Conservation (phyloP, 2,888 invertebrate species). For the Tipula unca region DNA sequence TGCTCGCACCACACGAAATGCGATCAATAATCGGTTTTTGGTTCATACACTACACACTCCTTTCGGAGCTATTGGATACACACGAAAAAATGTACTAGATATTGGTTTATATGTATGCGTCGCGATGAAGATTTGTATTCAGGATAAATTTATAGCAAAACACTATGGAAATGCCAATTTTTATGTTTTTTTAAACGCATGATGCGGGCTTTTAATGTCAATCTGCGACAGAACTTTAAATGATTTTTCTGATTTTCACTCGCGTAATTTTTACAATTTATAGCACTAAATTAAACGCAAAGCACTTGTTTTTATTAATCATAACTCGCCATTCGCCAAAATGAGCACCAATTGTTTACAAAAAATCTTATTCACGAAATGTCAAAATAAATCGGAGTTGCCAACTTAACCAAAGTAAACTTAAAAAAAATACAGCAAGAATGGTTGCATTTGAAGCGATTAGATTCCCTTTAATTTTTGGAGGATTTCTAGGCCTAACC, state of each 20-base stretch:
- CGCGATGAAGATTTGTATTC: background rate
- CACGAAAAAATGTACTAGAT: background rate
- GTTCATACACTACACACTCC: background rate
- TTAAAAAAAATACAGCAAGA: background rate
- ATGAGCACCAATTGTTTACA: slow-evolving; percentile 8
- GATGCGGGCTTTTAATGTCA: background rate
- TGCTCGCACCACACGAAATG: background rate
- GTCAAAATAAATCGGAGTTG: background rate
- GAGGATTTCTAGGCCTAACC: slow-evolving; percentile 19
- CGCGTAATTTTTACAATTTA: no score
- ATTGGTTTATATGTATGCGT: background rate
- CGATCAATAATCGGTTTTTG: background rate
- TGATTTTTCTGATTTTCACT: background rate
- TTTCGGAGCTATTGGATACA: background rate
- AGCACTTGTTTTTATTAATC: background rate
- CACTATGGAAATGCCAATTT: background rate
- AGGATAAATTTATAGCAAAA: background rate
- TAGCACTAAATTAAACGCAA: background rate
- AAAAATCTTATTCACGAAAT: background rate
- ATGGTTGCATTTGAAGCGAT: slow-evolving; percentile 24
- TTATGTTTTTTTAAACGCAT: background rate
- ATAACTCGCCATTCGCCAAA: background rate
- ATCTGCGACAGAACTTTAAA: background rate
- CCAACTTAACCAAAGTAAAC: background rate
- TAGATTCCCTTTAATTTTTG: slow-evolving; percentile 23